These are phyloP conservation scores for Hirudo medicinalis DNA, from an alignment of 1,140 invertebrate genomes.

Conservation along the genomic window DNA sequence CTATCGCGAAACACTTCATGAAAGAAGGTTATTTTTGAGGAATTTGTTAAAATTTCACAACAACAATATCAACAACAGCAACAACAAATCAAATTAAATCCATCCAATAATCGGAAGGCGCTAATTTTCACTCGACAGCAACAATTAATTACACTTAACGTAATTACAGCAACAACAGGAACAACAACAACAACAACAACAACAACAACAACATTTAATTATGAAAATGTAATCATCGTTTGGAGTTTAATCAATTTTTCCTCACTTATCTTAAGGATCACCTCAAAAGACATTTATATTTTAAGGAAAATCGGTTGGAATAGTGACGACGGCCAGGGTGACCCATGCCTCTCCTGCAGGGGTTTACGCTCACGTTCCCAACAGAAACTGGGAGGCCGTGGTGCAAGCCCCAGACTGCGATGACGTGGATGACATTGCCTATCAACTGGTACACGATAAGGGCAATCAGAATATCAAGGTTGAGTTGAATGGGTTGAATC, in stretches of 20 bases:
- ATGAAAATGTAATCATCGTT: too few species aligned
- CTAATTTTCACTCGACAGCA: too few species aligned
- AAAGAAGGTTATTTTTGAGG: background rate
- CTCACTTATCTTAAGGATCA: too few species aligned
- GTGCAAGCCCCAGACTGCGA: conserved; percentile 32
- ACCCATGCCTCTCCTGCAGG: conserved; percentile 81
- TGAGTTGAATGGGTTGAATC: background rate
- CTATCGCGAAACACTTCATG: conserved; percentile 2
- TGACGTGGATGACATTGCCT: conserved; percentile 38
- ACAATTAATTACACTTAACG: too few species aligned
- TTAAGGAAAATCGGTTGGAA: conserved; percentile 63
- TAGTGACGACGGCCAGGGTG: conserved; percentile 77
- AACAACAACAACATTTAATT: too few species aligned
- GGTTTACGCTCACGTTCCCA: conserved; percentile 62
- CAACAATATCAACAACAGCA: too few species aligned
- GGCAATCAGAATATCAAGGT: conserved; percentile 10
- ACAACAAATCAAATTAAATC: too few species aligned
- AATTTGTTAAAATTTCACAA: background rate
- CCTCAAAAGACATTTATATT: background rate
- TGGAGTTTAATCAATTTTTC: too few species aligned
- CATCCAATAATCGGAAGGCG: too few species aligned
- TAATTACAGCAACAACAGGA: too few species aligned
- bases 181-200: too few species aligned
- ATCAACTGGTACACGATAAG: conserved; percentile 28
- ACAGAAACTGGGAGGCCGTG: conserved; percentile 42